phyloP scores from a whole-genome alignment of 1,140 invertebrate species.

The Macrobrachium rosenbergii region DNA sequence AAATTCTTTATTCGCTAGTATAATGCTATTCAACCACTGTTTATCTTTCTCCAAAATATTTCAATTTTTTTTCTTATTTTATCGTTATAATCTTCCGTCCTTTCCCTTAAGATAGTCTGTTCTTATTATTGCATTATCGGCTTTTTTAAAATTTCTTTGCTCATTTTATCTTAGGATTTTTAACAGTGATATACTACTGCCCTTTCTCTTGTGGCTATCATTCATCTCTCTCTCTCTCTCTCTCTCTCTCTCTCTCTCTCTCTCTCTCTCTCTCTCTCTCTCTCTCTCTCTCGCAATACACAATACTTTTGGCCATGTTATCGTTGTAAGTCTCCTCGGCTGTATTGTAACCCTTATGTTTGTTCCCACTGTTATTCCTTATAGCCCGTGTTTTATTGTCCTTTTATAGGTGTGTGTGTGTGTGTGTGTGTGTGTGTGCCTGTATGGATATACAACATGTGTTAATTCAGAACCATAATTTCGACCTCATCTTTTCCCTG shows the following conservation, averaged over 20 bases:
- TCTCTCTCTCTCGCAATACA: background rate
- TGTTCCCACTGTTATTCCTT: background rate
- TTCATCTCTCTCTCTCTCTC: constrained; percentile 3
- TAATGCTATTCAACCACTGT: too few relatives aligned
- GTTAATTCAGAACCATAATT: background rate
- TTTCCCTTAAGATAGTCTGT: background rate
- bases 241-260: constrained; percentile 12
- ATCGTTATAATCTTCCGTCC: background rate
- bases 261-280: background rate
- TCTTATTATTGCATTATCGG: background rate
- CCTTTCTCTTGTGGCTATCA: background rate
- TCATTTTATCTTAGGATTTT: too few relatives aligned
- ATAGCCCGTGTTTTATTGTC: background rate
- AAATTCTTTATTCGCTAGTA: too few relatives aligned
- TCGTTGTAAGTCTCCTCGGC: too few relatives aligned
- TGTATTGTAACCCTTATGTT: too few relatives aligned
- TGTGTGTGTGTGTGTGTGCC: background rate
- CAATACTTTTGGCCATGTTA: too few relatives aligned
- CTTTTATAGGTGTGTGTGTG: background rate
- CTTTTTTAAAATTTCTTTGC: background rate
- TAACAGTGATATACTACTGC: too few relatives aligned
- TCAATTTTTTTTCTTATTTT: background rate
- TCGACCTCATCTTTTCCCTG: background rate
- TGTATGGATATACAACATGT: background rate
- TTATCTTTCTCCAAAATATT: too few relatives aligned